phyloP scores from a whole-genome alignment of 2,888 invertebrate genomes.

The Plebejus anna region DNA sequence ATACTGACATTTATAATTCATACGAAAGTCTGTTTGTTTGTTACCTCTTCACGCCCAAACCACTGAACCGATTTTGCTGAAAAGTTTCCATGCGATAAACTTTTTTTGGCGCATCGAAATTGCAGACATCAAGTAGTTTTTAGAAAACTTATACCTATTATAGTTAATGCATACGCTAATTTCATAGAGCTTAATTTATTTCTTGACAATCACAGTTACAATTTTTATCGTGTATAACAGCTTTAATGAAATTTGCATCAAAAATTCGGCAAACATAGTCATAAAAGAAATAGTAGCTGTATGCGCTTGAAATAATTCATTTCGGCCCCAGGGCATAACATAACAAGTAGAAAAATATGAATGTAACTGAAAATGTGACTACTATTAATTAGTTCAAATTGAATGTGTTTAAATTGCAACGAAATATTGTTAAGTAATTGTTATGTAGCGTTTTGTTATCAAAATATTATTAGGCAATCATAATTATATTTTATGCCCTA shows the following conservation, averaged over 20 bases:
- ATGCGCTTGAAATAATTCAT: slow-evolving; percentile 10
- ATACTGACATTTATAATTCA: too few species aligned
- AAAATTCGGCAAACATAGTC: not conserved
- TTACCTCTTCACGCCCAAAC: too few species aligned
- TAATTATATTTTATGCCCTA: not conserved
- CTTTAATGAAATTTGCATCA: not conserved
- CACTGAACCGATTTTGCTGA: too few species aligned
- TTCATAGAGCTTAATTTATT: too few species aligned
- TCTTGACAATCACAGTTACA: not conserved
- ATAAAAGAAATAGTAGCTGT: not conserved
- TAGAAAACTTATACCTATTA: too few species aligned
- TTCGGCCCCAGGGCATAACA: not conserved
- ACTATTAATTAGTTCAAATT: not conserved
- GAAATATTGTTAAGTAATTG: not conserved
- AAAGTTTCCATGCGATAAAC: too few species aligned
- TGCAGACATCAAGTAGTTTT: too few species aligned
- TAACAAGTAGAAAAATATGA: not conserved
- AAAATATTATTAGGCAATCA: not conserved
- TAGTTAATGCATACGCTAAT: too few species aligned
- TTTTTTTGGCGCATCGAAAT: too few species aligned
- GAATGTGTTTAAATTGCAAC: not conserved
- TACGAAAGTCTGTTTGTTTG: too few species aligned
- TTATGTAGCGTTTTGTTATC: not conserved
- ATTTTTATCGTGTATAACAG: not conserved
- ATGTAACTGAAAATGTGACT: slow-evolving; percentile 8